Percentiles rank a stretch among this genome's conserved stretches.
Conservation (phyloP, 2,888 invertebrate species). For the Drosophila phalerata region DNA sequence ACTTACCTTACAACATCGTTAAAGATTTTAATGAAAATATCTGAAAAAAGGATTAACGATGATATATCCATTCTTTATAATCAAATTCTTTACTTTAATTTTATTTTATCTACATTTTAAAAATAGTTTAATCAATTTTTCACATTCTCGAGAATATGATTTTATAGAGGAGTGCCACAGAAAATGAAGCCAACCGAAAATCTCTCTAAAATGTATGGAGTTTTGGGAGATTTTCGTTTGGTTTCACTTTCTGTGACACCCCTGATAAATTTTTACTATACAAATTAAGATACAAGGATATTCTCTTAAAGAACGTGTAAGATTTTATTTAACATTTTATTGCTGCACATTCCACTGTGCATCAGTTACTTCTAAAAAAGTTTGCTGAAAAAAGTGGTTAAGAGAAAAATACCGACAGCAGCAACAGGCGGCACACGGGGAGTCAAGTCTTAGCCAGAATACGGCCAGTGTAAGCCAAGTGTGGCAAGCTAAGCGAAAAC, state of each 20-base stretch:
- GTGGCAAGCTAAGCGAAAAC: constrained; percentile 71
- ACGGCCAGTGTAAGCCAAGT: constrained; percentile 24
- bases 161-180: too few species aligned
- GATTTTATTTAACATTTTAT: too few species aligned
- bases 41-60: neutral
- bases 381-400: constrained; percentile 18
- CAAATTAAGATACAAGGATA: too few species aligned
- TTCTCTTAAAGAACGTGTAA: neutral
- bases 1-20: neutral
- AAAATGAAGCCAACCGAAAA: too few species aligned
- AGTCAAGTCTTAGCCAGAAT: constrained; percentile 27
- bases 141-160: too few species aligned
- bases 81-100: too few species aligned
- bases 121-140: neutral
- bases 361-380: constrained; percentile 24
- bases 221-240: too few species aligned
- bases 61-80: neutral
- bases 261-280: neutral
- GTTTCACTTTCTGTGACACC: too few species aligned
- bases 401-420: constrained; percentile 34
- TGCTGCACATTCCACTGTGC: constrained; percentile 26
- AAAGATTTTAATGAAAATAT: neutral
- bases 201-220: too few species aligned
- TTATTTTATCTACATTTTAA: neutral
- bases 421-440: constrained; percentile 54